Conservation (phyloP, 2,888 invertebrate species). For the Halictus quadricinctus region DNA sequence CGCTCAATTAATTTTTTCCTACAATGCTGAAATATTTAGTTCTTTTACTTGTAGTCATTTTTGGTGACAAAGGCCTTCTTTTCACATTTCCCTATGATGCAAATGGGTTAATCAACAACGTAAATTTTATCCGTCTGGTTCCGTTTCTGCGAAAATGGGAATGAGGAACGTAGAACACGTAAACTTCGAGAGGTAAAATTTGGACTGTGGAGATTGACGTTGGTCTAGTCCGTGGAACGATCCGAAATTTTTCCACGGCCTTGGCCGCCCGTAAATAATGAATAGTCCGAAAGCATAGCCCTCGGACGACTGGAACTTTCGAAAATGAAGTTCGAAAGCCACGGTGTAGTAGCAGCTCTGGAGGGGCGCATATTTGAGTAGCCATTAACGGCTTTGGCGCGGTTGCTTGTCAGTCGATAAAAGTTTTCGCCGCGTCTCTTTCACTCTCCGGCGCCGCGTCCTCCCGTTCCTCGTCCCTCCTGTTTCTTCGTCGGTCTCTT, state of each 20-base stretch:
- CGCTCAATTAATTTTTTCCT: too few relatives aligned
- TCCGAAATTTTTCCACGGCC: constrained; percentile 49
- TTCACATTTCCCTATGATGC: too few relatives aligned
- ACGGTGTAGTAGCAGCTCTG: constrained; percentile 57
- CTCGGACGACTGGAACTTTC: constrained; percentile 68
- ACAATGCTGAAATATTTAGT: too few relatives aligned
- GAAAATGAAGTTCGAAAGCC: constrained; percentile 76
- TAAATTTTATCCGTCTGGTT: not conserved
- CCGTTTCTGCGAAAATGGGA: not conserved
- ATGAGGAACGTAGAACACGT: not conserved
- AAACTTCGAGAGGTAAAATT: not conserved
- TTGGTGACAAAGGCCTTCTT: too few relatives aligned
- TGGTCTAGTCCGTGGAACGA: not conserved
- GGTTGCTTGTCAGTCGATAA: constrained; percentile 75
- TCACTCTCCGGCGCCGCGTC: constrained; percentile 17
- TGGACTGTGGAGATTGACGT: not conserved
- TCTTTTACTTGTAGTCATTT: too few relatives aligned
- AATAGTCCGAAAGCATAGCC: constrained; percentile 66
- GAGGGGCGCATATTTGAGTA: constrained; percentile 76
- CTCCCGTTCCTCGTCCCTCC: constrained; percentile 21
- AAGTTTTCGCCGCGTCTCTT: constrained; percentile 63
- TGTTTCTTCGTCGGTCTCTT: constrained; percentile 34
- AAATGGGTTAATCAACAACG: not conserved
- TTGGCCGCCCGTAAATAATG: constrained; percentile 67
- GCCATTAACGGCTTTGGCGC: constrained; percentile 77